A percentile compares a stretch with the other conserved stretches of the same genome.
phyloP scores from a whole-genome alignment of 2,113 vertebrate species.

The Progne subis region DNA sequence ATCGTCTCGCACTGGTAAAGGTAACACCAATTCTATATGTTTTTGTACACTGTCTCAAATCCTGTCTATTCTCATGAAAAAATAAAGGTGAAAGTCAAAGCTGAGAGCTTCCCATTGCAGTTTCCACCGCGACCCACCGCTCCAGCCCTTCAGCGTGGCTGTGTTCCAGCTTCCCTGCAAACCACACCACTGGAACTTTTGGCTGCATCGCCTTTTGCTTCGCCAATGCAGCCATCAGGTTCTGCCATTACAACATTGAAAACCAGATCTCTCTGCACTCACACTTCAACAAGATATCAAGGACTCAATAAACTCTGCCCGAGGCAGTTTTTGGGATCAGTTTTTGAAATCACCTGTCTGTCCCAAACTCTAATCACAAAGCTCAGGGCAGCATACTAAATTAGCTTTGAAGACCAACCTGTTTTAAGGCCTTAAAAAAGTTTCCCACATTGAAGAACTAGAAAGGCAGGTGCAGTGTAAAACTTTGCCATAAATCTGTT shows the following conservation, averaged over 20 bases:
- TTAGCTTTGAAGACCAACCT: not conserved
- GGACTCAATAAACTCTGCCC: not conserved
- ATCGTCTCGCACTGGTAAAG: not conserved
- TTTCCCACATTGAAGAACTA: not conserved
- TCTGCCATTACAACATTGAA: not conserved
- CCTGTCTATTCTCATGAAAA: not conserved
- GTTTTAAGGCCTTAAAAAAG: not conserved
- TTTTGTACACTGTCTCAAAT: not conserved
- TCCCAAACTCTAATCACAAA: not conserved
- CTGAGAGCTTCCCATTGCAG: not conserved
- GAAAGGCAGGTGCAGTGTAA: conserved; percentile 8
- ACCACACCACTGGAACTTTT: fast-evolving
- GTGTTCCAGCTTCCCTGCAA: not conserved
- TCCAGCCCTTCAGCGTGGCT: fast-evolving
- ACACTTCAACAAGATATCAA: not conserved
- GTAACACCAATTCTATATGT: not conserved
- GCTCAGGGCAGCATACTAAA: not conserved
- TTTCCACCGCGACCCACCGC: fast-evolving
- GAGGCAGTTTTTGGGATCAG: not conserved
- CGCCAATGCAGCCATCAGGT: not conserved
- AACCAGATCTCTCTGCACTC: not conserved
- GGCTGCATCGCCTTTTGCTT: not conserved
- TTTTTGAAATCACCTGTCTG: not conserved
- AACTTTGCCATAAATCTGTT: conserved; percentile 2
- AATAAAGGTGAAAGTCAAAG: not conserved